Evolutionary conservation across 2,113 vertebrate genomes (phyloP).

Genomic region (Podarcis cretensis): DNA sequence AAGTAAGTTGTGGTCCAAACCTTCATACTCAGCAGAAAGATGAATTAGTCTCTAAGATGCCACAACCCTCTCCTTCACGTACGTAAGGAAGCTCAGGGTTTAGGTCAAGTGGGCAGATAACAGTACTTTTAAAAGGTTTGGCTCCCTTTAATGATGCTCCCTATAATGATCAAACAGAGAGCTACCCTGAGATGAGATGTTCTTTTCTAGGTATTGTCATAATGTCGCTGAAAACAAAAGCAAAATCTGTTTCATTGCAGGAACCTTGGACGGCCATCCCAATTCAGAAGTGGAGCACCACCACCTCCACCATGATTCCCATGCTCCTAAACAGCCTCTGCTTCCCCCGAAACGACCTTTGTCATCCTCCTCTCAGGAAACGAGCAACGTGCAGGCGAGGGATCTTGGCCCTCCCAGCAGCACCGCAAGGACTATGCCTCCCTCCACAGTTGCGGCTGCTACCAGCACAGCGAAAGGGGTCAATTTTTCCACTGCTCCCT

Average conservation of each 20-base stretch:
- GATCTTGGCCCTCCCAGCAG: constrained; percentile 49
- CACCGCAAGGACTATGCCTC: constrained; percentile 47
- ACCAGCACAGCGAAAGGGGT: constrained; percentile 57
- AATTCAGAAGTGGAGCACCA: constrained; percentile 77
- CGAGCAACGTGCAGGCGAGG: constrained; percentile 68
- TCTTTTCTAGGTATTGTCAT: rapidly evolving
- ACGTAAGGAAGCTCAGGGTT: background rate
- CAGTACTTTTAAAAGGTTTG: background rate
- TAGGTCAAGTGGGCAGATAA: background rate
- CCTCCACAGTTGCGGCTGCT: constrained; percentile 50
- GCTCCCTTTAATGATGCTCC: background rate
- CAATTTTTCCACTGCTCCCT: constrained; percentile 64
- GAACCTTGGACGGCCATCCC: constrained; percentile 81
- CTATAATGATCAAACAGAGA: no score
- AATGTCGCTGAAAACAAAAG: background rate
- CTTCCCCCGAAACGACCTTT: constrained; percentile 91
- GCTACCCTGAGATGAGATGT: no score
- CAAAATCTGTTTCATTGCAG: constrained; percentile 66
- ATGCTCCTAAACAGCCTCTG: constrained; percentile 83
- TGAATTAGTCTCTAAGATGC: background rate
- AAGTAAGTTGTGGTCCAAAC: background rate
- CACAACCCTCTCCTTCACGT: background rate
- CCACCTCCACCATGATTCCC: constrained; percentile 76
- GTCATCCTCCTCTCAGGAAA: constrained; percentile 77
- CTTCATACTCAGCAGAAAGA: background rate